These are phyloP conservation scores for Propsilocerus akamusi DNA, from an alignment of 1,140 invertebrate species.

Conservation along the genomic window DNA sequence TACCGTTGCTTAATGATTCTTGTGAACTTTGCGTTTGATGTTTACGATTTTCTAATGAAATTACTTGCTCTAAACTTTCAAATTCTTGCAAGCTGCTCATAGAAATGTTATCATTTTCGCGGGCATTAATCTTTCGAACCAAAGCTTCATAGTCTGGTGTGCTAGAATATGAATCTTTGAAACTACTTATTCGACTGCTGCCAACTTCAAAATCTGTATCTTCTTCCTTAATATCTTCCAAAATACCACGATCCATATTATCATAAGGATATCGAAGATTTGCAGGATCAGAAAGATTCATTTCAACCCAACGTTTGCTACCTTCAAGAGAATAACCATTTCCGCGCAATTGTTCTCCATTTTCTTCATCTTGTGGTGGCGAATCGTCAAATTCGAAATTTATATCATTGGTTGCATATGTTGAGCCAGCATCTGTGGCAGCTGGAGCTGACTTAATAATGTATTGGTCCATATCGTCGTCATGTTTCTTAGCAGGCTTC, in stretches of 20 bases:
- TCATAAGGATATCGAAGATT: conserved; percentile 41
- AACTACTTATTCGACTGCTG: conserved; percentile 54
- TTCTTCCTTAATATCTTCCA: conserved; percentile 83
- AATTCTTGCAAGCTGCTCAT: conserved; percentile 87
- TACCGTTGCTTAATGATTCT: conserved; percentile 58
- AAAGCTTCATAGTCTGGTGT: conserved; percentile 73
- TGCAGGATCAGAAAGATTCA: conserved; percentile 54
- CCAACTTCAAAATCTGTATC: conserved; percentile 71
- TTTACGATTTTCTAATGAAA: conserved; percentile 40
- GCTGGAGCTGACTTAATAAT: conserved; percentile 38
- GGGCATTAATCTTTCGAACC: conserved; percentile 56
- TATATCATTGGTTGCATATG: conserved; percentile 29
- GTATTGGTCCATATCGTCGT: conserved; percentile 56
- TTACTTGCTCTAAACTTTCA: conserved; percentile 69
- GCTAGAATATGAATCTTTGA: conserved; percentile 54
- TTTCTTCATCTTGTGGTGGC: conserved; percentile 31
- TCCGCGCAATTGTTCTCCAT: conserved; percentile 19
- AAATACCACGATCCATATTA: conserved; percentile 49
- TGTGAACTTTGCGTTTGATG: conserved; percentile 43
- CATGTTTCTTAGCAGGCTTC: conserved; percentile 37
- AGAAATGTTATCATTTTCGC: conserved; percentile 79
- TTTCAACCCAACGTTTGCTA: conserved; percentile 73
- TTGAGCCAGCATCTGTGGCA: conserved; percentile 24
- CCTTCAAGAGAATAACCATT: conserved; percentile 44
- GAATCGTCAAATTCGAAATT: conserved; percentile 62